These are phyloP conservation scores for Marmota monax DNA, from an alignment of 2,113 vertebrate genomes.

Conservation along the genomic window DNA sequence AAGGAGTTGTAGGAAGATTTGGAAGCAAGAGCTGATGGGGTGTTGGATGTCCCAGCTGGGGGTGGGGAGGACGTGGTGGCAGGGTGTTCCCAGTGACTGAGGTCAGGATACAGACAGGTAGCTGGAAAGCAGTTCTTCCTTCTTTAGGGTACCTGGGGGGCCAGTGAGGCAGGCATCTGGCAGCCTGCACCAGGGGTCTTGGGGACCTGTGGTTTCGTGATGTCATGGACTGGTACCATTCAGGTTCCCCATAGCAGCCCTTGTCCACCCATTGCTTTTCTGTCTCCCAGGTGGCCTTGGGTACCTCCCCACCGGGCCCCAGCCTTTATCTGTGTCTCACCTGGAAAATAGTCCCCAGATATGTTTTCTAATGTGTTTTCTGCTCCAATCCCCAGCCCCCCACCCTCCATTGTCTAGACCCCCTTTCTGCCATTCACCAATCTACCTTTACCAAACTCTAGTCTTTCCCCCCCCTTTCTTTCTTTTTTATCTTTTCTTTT, in stretches of 20 bases:
- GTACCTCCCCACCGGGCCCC: rapidly evolving
- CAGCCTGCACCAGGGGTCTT: rapidly evolving
- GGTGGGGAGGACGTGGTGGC: neutral
- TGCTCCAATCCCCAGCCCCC: rapidly evolving
- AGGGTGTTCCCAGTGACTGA: no score
- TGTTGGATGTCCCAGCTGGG: neutral
- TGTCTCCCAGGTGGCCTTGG: neutral
- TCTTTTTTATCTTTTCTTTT: no score
- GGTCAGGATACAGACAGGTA: neutral
- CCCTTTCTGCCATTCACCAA: neutral
- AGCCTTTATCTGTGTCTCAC: neutral
- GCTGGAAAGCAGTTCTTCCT: neutral
- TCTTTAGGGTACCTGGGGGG: no score
- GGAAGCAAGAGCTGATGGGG: neutral
- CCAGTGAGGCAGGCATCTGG: neutral
- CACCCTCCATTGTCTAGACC: no score
- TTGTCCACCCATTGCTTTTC: neutral
- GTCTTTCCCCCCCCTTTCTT: no score
- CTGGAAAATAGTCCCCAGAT: neutral
- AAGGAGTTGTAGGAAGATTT: neutral
- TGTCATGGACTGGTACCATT: no score
- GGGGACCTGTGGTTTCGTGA: neutral
- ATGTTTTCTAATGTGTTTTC: no score
- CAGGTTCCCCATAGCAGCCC: neutral
- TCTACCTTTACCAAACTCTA: neutral